Percentiles rank a stretch among this genome's conserved stretches.
Evolutionary conservation across 2,888 invertebrate species (phyloP).

Genomic region (Habrosyne pyritoides): DNA sequence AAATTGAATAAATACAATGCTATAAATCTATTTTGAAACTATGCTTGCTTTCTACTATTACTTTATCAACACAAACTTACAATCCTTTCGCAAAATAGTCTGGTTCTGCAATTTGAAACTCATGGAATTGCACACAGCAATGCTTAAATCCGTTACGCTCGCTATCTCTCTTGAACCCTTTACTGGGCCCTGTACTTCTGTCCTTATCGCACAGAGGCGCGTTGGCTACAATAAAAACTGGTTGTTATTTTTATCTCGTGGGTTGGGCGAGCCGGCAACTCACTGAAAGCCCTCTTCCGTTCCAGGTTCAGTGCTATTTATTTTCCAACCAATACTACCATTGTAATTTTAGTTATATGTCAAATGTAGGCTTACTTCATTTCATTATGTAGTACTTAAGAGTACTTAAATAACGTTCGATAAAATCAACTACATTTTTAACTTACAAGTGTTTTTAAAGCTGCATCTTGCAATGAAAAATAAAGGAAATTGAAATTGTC

Average conservation of each 20-base stretch:
- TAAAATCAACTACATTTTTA: no score
- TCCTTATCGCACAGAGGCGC: conserved; percentile 73
- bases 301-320: conserved; percentile 62
- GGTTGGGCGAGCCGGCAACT: conserved; percentile 69
- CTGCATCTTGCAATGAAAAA: no score
- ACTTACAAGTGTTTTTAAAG: no score
- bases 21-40: no score
- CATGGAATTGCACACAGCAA: conserved; percentile 71
- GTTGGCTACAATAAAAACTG: conserved; percentile 78
- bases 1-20: no score
- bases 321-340: conserved; percentile 34
- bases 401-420: no score
- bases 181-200: conserved; percentile 57
- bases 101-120: conserved; percentile 54
- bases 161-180: conserved; percentile 67
- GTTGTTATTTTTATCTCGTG: conserved; percentile 81
- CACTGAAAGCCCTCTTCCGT: conserved; percentile 73
- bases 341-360: conserved; percentile 5
- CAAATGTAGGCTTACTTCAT: no score
- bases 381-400: no score
- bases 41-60: neutral
- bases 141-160: conserved; percentile 74
- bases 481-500: no score
- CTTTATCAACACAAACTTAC: conserved; percentile 11
- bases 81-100: conserved; percentile 29